These are phyloP conservation scores for Sinohyriopsis cumingii DNA, from an alignment of 2,888 invertebrate genomes.

Conservation along the genomic window DNA sequence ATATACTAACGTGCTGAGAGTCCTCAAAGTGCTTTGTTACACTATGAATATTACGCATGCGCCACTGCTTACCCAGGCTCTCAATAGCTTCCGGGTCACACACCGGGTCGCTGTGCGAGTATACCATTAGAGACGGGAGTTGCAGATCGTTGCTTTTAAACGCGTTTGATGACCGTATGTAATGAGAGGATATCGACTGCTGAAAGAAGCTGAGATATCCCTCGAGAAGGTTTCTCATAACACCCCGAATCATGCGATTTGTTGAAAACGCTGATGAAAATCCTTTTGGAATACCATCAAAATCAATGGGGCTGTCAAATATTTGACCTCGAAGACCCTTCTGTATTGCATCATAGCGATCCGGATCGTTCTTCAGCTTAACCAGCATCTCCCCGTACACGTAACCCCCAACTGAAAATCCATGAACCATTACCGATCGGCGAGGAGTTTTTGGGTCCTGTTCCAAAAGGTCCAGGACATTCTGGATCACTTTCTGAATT, in stretches of 20 bases:
- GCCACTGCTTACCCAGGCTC: slow-evolving; percentile 75
- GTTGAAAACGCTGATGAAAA: slow-evolving; percentile 75
- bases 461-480: slow-evolving; percentile 83
- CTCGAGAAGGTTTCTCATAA: slow-evolving; percentile 72
- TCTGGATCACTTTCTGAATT: slow-evolving; percentile 81
- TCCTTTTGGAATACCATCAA: slow-evolving; percentile 75
- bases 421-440: slow-evolving; percentile 84
- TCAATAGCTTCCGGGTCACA: slow-evolving; percentile 84
- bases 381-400: slow-evolving; percentile 87
- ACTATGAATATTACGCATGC: slow-evolving; percentile 82
- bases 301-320: slow-evolving; percentile 87
- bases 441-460: slow-evolving; percentile 75
- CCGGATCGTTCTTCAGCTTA: slow-evolving; percentile 73
- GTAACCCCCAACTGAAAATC: slow-evolving; percentile 93
- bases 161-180: slow-evolving; percentile 83
- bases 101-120: slow-evolving; percentile 83
- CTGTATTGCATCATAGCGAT: slow-evolving; percentile 73
- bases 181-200: slow-evolving; percentile 87
- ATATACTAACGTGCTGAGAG: slow-evolving; percentile 84
- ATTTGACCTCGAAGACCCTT: slow-evolving; percentile 82
- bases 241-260: slow-evolving; percentile 72
- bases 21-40: slow-evolving; percentile 83
- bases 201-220: slow-evolving; percentile 83
- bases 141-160: slow-evolving; percentile 85
- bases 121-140: slow-evolving; percentile 84